Conservation (phyloP, 2,888 invertebrate species). For the Diaphora mendica region DNA sequence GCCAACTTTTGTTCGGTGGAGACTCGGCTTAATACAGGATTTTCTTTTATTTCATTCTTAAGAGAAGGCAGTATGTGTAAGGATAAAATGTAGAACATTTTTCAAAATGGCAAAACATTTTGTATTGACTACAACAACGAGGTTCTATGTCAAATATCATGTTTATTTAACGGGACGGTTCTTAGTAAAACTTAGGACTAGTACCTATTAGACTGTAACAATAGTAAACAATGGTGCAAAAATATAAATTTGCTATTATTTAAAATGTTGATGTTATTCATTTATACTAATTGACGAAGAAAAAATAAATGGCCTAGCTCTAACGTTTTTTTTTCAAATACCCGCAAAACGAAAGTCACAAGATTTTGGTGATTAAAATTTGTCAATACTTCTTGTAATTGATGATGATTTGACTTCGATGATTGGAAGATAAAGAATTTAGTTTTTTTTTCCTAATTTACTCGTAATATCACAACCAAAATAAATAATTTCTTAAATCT, state of each 20-base stretch:
- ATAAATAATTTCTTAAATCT: constrained; percentile 50
- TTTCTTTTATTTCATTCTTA: neutral
- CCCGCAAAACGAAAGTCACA: neutral
- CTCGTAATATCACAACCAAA: constrained; percentile 53
- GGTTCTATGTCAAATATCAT: neutral
- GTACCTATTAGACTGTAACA: constrained; percentile 4
- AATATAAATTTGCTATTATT: neutral
- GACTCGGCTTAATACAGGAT: neutral
- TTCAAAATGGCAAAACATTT: constrained; percentile 3
- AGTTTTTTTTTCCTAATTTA: constrained; percentile 33
- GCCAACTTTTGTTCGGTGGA: too few relatives aligned
- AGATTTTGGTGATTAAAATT: neutral
- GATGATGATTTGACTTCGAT: too few relatives aligned
- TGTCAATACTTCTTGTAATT: constrained; percentile 3
- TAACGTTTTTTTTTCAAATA: constrained; percentile 1
- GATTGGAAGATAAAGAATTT: constrained; percentile 39
- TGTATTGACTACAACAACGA: constrained; percentile 6
- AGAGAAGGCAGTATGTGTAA: neutral
- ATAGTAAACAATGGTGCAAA: neutral
- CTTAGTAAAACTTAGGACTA: constrained; percentile 7
- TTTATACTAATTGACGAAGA: neutral
- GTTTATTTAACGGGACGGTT: constrained; percentile 8
- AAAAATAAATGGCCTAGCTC: neutral
- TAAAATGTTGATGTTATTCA: neutral
- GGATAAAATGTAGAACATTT: neutral